Base-by-base conservation (phyloP, 2,113 vertebrate species). In the Mustela lutreola region DNA sequence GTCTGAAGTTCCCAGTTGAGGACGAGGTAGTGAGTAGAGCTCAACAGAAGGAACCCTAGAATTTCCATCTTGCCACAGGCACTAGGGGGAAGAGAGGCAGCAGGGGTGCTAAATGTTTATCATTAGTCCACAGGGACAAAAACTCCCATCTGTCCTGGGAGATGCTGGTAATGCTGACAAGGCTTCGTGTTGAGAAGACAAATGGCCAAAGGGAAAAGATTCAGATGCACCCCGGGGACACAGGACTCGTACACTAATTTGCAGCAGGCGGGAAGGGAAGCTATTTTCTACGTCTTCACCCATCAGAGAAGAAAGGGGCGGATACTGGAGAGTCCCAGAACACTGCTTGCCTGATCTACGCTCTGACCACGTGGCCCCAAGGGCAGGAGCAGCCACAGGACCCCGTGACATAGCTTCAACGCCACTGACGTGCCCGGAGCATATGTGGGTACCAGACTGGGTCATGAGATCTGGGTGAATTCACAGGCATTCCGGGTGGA, bases 401-500 rank as follows among this genome's bases (percentile, higher is more conserved):
- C 15, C 88, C 84, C 0, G 16, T 3, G 36, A 39, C 67, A 7
- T 39, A 95, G 67, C 70, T 24, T 39, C 48, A 1, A 16, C 0
- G 28, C 73, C 65, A 7, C 0, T 14, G 15, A 9, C 31, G 50
- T 86, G 89, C 89, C 81, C 58, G 10, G 16, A 84, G 92, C 33
- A 14, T 4, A 28, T 0, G 4, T 31, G 62, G 87, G 92, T 15
- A 26, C 75, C 62, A 14, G 36, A 5, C 53, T 9, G 83, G 83
- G 56, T 33, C 85, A 6, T 9, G 12, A 80, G 91, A 62, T 73
- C 76, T 5, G 28, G 89, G 80, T 75, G 84, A 83, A 53, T 14
- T 50, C 63, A 24, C 86, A 63, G 98, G 98, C 97, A 96, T 96
- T 93, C 96, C 95, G 1, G 96, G 96, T 83, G 97, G 94, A 97